Evolutionary conservation across 1,140 invertebrate genomes (phyloP).

Genomic region (Aphelinus atriplicis): DNA sequence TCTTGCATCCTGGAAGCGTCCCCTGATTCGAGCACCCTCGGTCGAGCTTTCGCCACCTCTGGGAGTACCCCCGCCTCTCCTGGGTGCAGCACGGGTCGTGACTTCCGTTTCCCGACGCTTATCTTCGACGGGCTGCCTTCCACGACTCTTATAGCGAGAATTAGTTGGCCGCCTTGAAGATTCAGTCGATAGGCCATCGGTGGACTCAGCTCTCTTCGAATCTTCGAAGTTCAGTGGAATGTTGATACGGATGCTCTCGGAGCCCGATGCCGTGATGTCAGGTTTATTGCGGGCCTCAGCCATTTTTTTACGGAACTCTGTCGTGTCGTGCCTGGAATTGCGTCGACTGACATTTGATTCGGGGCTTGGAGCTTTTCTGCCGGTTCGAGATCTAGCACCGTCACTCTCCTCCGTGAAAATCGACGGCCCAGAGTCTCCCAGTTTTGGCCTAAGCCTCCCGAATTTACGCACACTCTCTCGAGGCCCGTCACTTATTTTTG

Average conservation of each 20-base stretch:
- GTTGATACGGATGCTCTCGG: constrained; percentile 26
- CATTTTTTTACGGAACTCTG: background rate
- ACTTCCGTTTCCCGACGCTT: background rate
- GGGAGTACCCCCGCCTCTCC: background rate
- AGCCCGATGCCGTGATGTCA: constrained; percentile 17
- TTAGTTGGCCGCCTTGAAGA: background rate
- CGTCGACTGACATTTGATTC: background rate
- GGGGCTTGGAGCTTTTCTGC: too few species aligned
- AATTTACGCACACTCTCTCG: background rate
- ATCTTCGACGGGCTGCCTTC: constrained; percentile 21
- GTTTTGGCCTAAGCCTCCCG: background rate
- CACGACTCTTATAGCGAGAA: background rate
- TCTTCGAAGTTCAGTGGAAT: constrained; percentile 16
- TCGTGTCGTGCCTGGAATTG: background rate
- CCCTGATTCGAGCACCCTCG: background rate
- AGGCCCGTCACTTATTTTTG: background rate
- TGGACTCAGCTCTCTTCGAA: background rate
- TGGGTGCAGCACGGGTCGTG: background rate
- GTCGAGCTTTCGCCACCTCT: background rate
- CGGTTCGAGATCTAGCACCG: background rate
- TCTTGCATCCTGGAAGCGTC: background rate
- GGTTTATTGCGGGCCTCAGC: background rate
- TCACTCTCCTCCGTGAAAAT: background rate
- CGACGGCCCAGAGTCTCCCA: background rate
- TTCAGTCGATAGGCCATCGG: background rate